Base-by-base conservation (phyloP, 2,113 vertebrate species). In the Toxostoma redivivum region DNA sequence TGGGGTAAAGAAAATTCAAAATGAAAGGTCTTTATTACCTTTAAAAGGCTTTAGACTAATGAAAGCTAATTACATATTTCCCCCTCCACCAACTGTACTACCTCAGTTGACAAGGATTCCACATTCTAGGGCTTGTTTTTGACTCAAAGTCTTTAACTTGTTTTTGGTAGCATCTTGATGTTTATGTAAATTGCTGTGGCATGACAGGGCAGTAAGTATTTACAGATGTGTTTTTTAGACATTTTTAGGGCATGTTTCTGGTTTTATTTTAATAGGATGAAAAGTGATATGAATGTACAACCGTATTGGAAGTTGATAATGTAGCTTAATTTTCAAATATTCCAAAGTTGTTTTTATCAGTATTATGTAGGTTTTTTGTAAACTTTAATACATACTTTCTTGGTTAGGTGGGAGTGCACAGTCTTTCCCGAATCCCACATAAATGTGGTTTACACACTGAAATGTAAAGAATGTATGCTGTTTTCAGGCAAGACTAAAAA, bases 101-200 rank as follows among this genome's bases (percentile, higher is more conserved):
- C 98, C 98, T 98, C 98, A 98, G 95, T 97, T 98, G 95, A 97
- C 91, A 97, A 97, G 95, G 97, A 98, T 98, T 97, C 96, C 92
- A 97, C 81, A 96, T 96, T 92, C 92, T 93, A 95, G 92, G 96
- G 95, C 93, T 96, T 96, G 92, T 74, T 95, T 97, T 96, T 93
- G 81, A 92, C 94, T 96, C 82, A 5, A 94, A 70, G 97, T 97
- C 97, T 98, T 90, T 97, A 97, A 83, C 93, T 90, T 97, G 95
- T 77, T 94, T 97, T 96, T 40, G 54, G 94, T 97, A 96, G 97
- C 96, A 76, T 96, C 92, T 95, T 96, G 97, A 94, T 94, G 70
- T 91, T 71, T 35, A 40, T 93, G 86, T 95, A 81, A 94, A 94
- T 90, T 95, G 61, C 79, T 69, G 90, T 96, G 95, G 97, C 95